phyloP scores from a whole-genome alignment of 2,888 invertebrate species.

The Prosapia bicincta region DNA sequence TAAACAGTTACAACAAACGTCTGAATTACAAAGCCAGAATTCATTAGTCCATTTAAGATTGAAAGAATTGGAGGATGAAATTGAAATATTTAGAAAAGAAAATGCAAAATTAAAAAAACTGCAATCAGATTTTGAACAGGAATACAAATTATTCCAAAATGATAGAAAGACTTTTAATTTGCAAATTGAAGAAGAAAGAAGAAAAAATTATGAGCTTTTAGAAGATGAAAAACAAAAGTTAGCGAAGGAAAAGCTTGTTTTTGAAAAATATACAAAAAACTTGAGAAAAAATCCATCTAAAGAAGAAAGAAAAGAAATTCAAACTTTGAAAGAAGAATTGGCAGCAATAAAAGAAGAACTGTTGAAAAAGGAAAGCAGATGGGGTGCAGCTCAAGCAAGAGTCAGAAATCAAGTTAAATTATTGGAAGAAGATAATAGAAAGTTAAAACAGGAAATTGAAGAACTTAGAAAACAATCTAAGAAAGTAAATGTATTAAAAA shows the following conservation, averaged over 20 bases:
- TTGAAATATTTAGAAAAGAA: slow-evolving; percentile 53
- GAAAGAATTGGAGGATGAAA: slow-evolving; percentile 62
- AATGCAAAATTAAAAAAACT: slow-evolving; percentile 49
- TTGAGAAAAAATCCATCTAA: slow-evolving; percentile 62
- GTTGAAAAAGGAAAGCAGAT: slow-evolving; percentile 68
- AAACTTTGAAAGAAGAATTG: slow-evolving; percentile 61
- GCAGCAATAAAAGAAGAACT: slow-evolving; percentile 62
- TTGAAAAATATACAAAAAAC: slow-evolving; percentile 65
- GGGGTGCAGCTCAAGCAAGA: slow-evolving; percentile 66
- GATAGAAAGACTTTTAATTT: slow-evolving; percentile 53
- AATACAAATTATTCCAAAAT: slow-evolving; percentile 53
- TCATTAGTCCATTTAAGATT: neutral
- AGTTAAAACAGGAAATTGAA: slow-evolving; percentile 62
- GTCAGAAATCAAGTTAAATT: slow-evolving; percentile 70
- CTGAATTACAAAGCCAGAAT: neutral
- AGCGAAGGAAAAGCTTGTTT: slow-evolving; percentile 59
- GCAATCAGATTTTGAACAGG: slow-evolving; percentile 47
- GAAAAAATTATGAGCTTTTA: slow-evolving; percentile 60
- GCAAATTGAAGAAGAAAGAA: slow-evolving; percentile 58
- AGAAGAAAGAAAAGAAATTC: slow-evolving; percentile 67
- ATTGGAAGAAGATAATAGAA: slow-evolving; percentile 65
- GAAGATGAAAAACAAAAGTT: slow-evolving; percentile 68
- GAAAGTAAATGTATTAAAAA: slow-evolving; percentile 48
- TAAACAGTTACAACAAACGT: neutral
- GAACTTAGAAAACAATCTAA: slow-evolving; percentile 64